Base-by-base conservation (phyloP, 1,140 invertebrate genomes). In the Trachelipus rathkii region DNA sequence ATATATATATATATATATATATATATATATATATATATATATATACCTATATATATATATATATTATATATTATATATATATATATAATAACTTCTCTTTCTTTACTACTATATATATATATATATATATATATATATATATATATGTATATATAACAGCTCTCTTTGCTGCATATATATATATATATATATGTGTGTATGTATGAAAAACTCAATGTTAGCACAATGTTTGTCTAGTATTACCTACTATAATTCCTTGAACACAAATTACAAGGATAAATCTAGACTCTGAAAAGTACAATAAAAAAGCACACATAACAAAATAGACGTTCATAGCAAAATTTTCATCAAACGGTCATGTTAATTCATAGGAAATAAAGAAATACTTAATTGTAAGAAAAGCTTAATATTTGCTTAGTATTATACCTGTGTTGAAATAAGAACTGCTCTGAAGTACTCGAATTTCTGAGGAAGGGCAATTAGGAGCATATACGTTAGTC, bases 401-500 rank as follows among this genome's bases (percentile, higher is more conserved):
- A 33, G 33, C 33, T 3, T 33, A 33, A 33, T 33, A 33, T 33
- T 33, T 60, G 50, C 7, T 43, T 15, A 45, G 24, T 45, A 77
- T 77, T 84, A 33, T 85, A 92, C 92, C 90, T 95, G 93, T 71
- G 91, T 91, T n/a, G 92, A 94, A 10, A 95, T 85, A 73, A 94
- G 86, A 71, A 92, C 84, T n/a, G 92, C 92, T 60, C 92, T 85
- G 0, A 88, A 83, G 66, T 81, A 76, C 72, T 82, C 82, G 21
- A 78, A 73, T 46, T 88, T 88, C 74, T 88, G 89, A 0, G 93
- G 93, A 15, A 91, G 91, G 13, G 89, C 90, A 45, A 95, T 86
- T 6, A 95, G 89, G 71, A 96, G 85, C 21, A 95, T 87, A 84
- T 96, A 95, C 3, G 93, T 95, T 75, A 95, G 91, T n/a, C 94